A percentile compares a stretch with the other conserved stretches of the same genome.
Evolutionary conservation across 1,140 invertebrate genomes (phyloP).

Genomic region (Macrotrachela quadricornifera): DNA sequence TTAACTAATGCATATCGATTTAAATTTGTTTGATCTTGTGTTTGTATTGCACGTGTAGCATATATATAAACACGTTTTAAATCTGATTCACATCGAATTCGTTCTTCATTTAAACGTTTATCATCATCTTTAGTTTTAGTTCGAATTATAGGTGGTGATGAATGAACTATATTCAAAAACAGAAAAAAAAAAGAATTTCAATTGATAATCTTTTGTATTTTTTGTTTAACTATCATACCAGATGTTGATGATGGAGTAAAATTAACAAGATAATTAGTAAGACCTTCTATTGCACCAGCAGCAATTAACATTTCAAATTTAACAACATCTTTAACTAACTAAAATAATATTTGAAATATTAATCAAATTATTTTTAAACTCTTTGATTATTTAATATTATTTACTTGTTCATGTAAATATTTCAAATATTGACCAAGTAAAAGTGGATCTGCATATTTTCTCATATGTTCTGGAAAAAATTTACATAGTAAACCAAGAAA

Average conservation of each 20-base stretch:
- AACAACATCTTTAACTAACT: slow-evolving; percentile 21
- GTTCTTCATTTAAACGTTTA: not conserved
- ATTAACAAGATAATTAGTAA: slow-evolving; percentile 19
- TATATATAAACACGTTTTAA: slow-evolving; percentile 21
- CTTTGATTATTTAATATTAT: no score
- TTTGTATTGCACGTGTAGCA: slow-evolving; percentile 17
- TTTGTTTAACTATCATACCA: not conserved
- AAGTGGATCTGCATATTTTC: no score
- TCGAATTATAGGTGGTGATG: not conserved
- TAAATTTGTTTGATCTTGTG: slow-evolving; percentile 11
- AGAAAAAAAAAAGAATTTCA: no score
- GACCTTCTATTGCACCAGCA: slow-evolving; percentile 23
- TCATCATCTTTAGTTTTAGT: not conserved
- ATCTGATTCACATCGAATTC: slow-evolving; percentile 15
- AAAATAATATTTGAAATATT: no score
- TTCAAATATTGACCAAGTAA: no score
- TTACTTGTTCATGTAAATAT: not conserved
- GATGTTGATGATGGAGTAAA: slow-evolving; percentile 19
- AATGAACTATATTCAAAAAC: slow-evolving; percentile 1
- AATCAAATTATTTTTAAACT: no score
- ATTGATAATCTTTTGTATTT: no score
- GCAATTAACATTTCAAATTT: slow-evolving; percentile 22
- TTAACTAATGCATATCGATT: slow-evolving; percentile 20
- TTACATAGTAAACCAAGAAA: no score
- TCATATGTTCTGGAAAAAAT: no score